phyloP scores from a whole-genome alignment of 2,113 vertebrate genomes.

The Vulpes lagopus region DNA sequence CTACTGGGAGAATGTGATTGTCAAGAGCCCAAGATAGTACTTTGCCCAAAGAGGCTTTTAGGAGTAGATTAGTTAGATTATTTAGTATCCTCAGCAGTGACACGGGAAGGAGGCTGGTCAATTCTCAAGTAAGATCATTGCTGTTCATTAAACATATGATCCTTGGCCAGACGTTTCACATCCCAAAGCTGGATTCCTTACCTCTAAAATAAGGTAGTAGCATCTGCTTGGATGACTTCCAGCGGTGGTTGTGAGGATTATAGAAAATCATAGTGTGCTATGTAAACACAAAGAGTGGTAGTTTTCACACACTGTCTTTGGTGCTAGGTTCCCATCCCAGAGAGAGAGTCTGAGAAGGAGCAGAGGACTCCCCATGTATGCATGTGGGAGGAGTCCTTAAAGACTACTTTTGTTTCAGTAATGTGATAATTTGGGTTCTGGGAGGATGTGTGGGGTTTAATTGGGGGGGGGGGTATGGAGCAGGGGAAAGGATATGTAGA shows the following conservation, averaged over 20 bases:
- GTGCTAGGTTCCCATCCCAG: background rate
- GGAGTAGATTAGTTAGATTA: background rate
- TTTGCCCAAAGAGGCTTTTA: background rate
- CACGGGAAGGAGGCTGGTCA: no score
- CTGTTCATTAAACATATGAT: background rate
- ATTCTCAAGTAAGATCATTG: background rate
- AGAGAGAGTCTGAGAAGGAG: background rate
- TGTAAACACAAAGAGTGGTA: background rate
- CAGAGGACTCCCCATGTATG: background rate
- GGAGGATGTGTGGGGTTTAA: background rate
- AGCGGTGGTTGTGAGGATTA: background rate
- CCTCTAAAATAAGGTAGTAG: background rate
- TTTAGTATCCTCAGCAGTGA: background rate
- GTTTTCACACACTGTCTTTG: background rate
- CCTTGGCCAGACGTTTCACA: background rate
- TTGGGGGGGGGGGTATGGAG: fast-evolving
- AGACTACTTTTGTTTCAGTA: background rate
- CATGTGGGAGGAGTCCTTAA: background rate
- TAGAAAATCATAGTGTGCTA: background rate
- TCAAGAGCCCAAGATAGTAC: background rate
- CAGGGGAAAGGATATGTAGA: background rate
- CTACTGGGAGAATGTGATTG: background rate
- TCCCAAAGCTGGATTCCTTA: constrained; percentile 13
- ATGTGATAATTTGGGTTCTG: background rate
- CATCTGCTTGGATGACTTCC: background rate